Evolutionary conservation across 1,140 invertebrate genomes (phyloP).

Genomic region (Zaprionus capensis): DNA sequence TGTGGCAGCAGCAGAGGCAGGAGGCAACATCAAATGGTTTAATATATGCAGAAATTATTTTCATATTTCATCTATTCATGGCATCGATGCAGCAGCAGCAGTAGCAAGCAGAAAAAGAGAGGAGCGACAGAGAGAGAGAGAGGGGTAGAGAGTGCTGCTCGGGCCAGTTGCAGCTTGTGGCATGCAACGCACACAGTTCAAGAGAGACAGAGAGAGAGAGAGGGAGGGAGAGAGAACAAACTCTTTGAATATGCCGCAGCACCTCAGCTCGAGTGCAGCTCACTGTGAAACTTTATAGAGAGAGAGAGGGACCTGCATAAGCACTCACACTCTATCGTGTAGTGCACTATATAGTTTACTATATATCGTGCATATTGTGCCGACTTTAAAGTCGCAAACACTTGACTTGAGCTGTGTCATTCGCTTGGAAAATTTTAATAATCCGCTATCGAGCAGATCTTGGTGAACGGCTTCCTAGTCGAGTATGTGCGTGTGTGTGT

Average conservation of each 20-base stretch:
- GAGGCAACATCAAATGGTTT: slow-evolving; percentile 66
- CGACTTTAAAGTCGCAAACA: slow-evolving; percentile 36
- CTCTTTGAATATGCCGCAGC: background rate
- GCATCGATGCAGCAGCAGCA: slow-evolving; percentile 28
- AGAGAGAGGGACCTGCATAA: slow-evolving; percentile 9
- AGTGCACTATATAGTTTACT: background rate
- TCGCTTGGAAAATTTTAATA: slow-evolving; percentile 80
- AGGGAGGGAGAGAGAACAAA: background rate
- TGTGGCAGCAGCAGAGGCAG: background rate
- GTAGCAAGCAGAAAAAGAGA: background rate
- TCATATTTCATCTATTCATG: slow-evolving; percentile 57
- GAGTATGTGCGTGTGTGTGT: slow-evolving; percentile 19
- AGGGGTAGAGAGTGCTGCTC: background rate
- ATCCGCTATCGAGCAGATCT: slow-evolving; percentile 70
- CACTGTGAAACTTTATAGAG: slow-evolving; percentile 54
- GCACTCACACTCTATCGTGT: background rate
- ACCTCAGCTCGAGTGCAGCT: slow-evolving; percentile 9
- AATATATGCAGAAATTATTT: slow-evolving; percentile 63
- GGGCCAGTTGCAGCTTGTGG: background rate
- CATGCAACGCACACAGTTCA: background rate
- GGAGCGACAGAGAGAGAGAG: background rate
- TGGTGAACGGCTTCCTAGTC: background rate
- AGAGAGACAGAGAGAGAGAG: background rate
- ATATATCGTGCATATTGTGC: background rate
- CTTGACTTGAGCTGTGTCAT: slow-evolving; percentile 64